Conservation (phyloP, 2,113 vertebrate genomes). For the Cygnus atratus region DNA sequence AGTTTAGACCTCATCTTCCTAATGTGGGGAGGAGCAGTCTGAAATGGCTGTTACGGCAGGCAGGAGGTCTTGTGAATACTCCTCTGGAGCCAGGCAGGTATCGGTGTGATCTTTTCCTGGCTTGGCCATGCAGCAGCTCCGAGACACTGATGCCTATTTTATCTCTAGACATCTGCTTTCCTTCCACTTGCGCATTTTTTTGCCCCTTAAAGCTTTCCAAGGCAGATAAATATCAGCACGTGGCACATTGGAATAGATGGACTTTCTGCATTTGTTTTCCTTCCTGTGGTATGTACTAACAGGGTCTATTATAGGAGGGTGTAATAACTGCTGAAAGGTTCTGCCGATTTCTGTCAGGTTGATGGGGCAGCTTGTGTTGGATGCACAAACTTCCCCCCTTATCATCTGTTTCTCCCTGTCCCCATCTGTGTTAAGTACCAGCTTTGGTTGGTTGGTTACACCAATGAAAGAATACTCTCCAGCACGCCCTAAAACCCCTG, state of each 20-base stretch:
- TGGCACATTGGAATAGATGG: neutral
- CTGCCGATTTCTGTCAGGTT: neutral
- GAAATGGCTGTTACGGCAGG: accelerated
- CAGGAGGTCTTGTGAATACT: neutral
- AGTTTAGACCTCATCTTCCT: neutral
- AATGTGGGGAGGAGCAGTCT: neutral
- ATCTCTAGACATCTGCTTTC: neutral
- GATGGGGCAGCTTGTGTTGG: neutral
- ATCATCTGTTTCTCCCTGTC: neutral
- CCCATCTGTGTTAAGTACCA: neutral
- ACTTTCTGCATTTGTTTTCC: neutral
- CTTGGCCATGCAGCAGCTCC: neutral
- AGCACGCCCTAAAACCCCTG: neutral
- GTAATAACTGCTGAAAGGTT: neutral
- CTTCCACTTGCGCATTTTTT: neutral
- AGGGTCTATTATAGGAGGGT: neutral
- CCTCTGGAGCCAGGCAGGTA: neutral
- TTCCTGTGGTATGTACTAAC: neutral
- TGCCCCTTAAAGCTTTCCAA: neutral
- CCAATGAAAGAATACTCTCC: neutral
- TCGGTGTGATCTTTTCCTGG: neutral
- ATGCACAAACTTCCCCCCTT: accelerated
- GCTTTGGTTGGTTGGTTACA: neutral
- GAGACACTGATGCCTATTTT: neutral
- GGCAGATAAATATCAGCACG: neutral